Percentiles rank a stretch among this genome's conserved stretches.
Conservation (phyloP, 2,113 vertebrate genomes). For the Cottus gobio region DNA sequence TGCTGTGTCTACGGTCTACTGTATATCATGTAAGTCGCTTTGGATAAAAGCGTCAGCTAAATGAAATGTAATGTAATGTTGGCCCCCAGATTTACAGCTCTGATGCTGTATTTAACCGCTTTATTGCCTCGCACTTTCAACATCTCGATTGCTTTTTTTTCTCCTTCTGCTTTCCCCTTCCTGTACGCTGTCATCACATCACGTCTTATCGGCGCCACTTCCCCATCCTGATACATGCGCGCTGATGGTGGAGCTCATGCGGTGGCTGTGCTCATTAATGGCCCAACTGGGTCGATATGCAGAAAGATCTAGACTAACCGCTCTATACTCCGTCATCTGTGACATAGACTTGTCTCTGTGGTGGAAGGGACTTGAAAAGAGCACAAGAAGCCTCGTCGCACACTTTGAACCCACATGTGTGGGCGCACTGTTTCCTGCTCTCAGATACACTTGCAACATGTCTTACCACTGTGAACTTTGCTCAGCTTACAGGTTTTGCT, state of each 20-base stretch:
- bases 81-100: slow-evolving; percentile 25
- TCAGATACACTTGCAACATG: background rate
- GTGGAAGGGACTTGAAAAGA: slow-evolving; percentile 23
- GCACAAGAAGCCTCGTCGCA: background rate
- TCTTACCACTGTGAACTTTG: background rate
- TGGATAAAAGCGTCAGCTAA: no score
- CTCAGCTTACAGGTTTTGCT: background rate
- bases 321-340: background rate
- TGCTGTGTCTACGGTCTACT: no score
- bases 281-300: background rate
- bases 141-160: slow-evolving; percentile 37
- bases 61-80: no score
- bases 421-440: slow-evolving; percentile 31
- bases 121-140: slow-evolving; percentile 12
- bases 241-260: slow-evolving; percentile 9
- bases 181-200: background rate
- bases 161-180: background rate
- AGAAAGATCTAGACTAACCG: background rate
- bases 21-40: no score
- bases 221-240: background rate
- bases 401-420: slow-evolving; percentile 29
- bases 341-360: slow-evolving; percentile 32
- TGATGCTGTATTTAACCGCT: slow-evolving; percentile 38
- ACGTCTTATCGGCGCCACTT: background rate
- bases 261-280: slow-evolving; percentile 38